Conservation (phyloP, 2,113 vertebrate genomes). For the Noctilio leporinus region DNA sequence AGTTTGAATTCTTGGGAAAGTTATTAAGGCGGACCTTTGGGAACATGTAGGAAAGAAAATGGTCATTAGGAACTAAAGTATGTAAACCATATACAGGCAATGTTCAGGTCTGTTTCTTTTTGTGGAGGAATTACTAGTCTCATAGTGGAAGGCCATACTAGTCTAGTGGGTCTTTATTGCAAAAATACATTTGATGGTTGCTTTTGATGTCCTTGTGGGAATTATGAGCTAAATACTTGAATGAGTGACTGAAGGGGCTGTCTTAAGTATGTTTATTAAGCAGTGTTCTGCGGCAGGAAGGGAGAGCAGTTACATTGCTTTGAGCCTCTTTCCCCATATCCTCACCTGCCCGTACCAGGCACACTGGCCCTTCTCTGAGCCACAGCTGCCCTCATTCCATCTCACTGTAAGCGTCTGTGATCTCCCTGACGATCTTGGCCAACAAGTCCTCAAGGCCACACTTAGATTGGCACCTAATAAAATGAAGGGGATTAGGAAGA, state of each 20-base stretch:
- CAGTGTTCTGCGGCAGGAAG: neutral
- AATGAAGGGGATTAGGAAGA: neutral
- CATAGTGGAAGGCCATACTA: neutral
- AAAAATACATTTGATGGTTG: neutral
- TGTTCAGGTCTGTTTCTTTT: neutral
- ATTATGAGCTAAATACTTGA: neutral
- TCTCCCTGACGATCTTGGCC: neutral
- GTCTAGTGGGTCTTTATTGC: neutral
- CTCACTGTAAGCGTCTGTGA: neutral
- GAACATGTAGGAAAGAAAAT: neutral
- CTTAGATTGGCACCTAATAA: neutral
- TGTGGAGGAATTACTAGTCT: neutral
- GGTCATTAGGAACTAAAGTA: neutral
- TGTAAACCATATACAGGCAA: neutral
- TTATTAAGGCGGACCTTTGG: neutral
- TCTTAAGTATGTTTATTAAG: neutral
- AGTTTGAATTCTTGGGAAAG: neutral
- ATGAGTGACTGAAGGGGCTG: neutral
- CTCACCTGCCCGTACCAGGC: neutral
- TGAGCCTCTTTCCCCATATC: rapidly evolving
- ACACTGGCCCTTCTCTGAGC: neutral
- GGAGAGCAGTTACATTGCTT: neutral
- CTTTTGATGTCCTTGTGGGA: neutral
- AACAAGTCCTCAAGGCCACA: neutral
- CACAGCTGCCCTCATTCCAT: neutral